phyloP scores from a whole-genome alignment of 2,888 invertebrate species.

The Ormia ochracea region DNA sequence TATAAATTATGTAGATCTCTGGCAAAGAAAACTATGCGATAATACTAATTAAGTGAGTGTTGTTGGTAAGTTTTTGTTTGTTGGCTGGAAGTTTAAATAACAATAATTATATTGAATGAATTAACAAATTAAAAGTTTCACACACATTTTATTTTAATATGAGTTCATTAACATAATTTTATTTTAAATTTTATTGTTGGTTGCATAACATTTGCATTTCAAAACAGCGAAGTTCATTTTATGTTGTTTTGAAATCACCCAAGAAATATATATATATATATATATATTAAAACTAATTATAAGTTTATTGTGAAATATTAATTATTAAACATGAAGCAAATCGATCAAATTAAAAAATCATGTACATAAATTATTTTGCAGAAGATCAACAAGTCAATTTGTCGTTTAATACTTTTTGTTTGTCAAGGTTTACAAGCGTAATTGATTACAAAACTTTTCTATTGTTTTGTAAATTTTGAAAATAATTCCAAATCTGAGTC shows the following conservation, averaged over 20 bases:
- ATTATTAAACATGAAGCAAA: not conserved
- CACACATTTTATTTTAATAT: constrained; percentile 10
- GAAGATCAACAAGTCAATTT: not conserved
- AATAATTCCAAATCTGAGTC: not conserved
- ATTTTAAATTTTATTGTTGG: not conserved
- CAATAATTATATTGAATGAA: constrained; percentile 29
- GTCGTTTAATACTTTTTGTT: not conserved
- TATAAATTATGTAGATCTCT: no score
- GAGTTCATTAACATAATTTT: constrained; percentile 6
- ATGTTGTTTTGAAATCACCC: no score
- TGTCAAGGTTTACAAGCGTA: not conserved
- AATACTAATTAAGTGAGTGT: not conserved
- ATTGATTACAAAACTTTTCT: not conserved
- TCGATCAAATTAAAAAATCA: not conserved
- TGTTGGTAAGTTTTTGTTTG: not conserved
- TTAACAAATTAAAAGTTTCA: constrained; percentile 42
- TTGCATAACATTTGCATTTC: constrained; percentile 8
- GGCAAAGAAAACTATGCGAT: no score
- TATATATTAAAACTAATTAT: not conserved
- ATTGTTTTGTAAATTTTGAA: not conserved
- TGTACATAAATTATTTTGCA: not conserved
- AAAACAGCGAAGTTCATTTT: not conserved
- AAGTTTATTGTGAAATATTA: not conserved
- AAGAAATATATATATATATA: no score
- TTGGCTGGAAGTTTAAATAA: not conserved